These are phyloP conservation scores for Trichonephila inaurata DNA, from an alignment of 1,140 invertebrate species.

Conservation along the genomic window DNA sequence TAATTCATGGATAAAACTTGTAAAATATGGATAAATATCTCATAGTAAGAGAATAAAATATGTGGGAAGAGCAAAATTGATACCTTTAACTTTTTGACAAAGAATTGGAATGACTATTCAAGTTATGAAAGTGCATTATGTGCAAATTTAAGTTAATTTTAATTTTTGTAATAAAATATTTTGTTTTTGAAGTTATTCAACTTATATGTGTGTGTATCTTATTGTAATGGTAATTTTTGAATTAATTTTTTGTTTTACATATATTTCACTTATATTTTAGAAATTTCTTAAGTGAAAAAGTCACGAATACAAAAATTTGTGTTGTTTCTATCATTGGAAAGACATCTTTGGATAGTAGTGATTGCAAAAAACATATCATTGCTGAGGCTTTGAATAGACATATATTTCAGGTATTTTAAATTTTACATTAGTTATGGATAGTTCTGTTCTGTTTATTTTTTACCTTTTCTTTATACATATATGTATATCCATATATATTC, in stretches of 20 bases:
- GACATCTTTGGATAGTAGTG: slow-evolving; percentile 83
- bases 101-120: too few relatives aligned
- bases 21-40: too few relatives aligned
- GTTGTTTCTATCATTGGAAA: slow-evolving; percentile 87
- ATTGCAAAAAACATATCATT: slow-evolving; percentile 85
- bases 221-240: not conserved
- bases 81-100: too few relatives aligned
- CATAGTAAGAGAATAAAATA: too few relatives aligned
- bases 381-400: slow-evolving; percentile 82
- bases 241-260: not conserved
- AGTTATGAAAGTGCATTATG: too few relatives aligned
- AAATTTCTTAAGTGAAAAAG: slow-evolving; percentile 48
- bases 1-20: too few relatives aligned
- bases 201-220: too few relatives aligned
- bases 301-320: slow-evolving; percentile 82
- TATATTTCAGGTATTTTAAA: slow-evolving; percentile 81
- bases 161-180: too few relatives aligned
- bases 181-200: too few relatives aligned
- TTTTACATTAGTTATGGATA: not conserved
- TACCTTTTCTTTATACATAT: not conserved
- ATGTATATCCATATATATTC: too few relatives aligned
- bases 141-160: too few relatives aligned
- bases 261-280: not conserved
- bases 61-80: too few relatives aligned
- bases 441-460: not conserved